phyloP scores from a whole-genome alignment of 1,140 invertebrate genomes.

The Achroia grisella region DNA sequence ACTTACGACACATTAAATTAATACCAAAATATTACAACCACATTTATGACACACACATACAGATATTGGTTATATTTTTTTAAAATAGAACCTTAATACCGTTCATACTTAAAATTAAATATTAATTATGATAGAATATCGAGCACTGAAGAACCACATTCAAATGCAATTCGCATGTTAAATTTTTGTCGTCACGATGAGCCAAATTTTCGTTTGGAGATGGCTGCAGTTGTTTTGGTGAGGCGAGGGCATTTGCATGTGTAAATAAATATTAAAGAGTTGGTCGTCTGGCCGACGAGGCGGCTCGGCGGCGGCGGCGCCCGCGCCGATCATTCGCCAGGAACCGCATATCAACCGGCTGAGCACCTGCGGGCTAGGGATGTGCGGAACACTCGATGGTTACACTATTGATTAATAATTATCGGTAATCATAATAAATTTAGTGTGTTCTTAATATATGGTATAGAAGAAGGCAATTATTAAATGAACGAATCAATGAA shows the following conservation, averaged over 20 bases:
- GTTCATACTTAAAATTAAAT: no score
- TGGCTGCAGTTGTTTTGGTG: slow-evolving; percentile 2
- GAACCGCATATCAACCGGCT: slow-evolving; percentile 14
- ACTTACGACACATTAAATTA: no score
- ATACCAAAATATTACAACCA: no score
- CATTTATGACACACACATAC: no score
- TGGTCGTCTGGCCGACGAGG: slow-evolving; percentile 19
- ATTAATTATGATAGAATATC: no score
- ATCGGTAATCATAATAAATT: not conserved
- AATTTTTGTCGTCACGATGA: not conserved
- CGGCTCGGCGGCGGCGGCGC: slow-evolving; percentile 7
- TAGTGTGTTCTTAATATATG: no score
- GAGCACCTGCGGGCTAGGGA: slow-evolving; percentile 44
- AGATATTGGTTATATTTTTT: no score
- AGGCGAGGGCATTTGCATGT: slow-evolving; percentile 31
- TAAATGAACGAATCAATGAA: not conserved
- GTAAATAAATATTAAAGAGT: slow-evolving; percentile 49
- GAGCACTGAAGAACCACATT: no score
- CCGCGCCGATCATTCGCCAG: slow-evolving; percentile 22
- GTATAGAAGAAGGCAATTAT: no score
- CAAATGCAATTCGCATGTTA: no score
- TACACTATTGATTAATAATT: not conserved
- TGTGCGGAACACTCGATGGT: not conserved
- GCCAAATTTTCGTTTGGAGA: slow-evolving; percentile 7
- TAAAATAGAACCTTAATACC: no score